Conservation (phyloP, 2,888 invertebrate genomes). For the Phortica okadai region DNA sequence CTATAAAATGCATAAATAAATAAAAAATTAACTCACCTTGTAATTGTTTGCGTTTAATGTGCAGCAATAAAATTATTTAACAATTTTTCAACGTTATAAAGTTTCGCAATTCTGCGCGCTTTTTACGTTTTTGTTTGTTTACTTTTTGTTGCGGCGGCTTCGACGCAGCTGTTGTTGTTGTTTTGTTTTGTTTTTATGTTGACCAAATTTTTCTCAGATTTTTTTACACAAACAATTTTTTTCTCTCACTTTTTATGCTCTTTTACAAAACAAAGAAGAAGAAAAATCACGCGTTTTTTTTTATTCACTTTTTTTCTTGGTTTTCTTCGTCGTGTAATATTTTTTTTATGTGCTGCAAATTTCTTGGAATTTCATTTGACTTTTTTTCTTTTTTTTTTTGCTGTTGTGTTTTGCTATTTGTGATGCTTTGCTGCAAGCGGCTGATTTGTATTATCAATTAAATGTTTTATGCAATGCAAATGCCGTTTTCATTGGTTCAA, state of each 20-base stretch:
- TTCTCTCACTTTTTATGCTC: constrained; percentile 17
- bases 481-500: not conserved
- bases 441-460: not conserved
- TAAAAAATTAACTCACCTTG: constrained; percentile 15
- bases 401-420: not conserved
- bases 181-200: constrained; percentile 4
- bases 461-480: not conserved
- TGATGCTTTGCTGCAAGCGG: not conserved
- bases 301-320: not conserved
- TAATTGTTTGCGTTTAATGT: not conserved
- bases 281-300: constrained; percentile 1
- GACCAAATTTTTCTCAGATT: not conserved
- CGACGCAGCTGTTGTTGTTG: constrained; percentile 5
- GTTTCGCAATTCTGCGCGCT: constrained; percentile 7
- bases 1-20: not conserved
- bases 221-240: not conserved
- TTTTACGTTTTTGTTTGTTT: constrained; percentile 15
- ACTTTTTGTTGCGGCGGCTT: constrained; percentile 9
- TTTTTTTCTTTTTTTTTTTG: not conserved
- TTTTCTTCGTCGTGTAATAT: not conserved
- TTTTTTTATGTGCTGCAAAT: not conserved
- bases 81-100: not conserved
- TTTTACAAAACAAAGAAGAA: not conserved
- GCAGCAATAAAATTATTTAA: not conserved
- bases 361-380: not conserved